These are phyloP conservation scores for Acanthoscelides obtectus DNA, from an alignment of 2,888 invertebrate genomes.

Conservation along the genomic window DNA sequence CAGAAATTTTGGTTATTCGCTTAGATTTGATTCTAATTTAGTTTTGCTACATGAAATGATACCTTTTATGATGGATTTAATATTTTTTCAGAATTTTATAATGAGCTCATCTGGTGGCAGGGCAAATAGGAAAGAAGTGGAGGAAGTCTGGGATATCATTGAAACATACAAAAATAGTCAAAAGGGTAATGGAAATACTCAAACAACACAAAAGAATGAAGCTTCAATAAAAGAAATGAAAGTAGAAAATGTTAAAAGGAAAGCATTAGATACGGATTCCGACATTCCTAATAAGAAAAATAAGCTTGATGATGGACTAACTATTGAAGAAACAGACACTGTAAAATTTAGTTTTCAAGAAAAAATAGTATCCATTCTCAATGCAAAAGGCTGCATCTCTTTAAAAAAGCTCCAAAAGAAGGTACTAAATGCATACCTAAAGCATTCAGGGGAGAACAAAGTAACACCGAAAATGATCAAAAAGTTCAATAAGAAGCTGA, in stretches of 20 bases:
- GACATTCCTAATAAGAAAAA: not conserved
- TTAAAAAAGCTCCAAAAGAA: constrained; percentile 73
- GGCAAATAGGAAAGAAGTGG: constrained; percentile 55
- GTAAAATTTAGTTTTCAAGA: constrained; percentile 29
- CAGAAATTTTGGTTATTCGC: too few relatives aligned
- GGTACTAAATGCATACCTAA: constrained; percentile 61
- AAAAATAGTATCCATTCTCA: constrained; percentile 36
- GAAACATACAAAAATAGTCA: constrained; percentile 38
- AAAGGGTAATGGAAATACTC: constrained; percentile 1
- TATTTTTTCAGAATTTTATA: constrained; percentile 61
- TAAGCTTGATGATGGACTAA: constrained; percentile 18
- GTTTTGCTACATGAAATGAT: too few relatives aligned
- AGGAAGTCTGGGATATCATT: constrained; percentile 61
- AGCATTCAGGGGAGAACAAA: constrained; percentile 45
- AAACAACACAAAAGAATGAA: not conserved
- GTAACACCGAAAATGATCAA: constrained; percentile 61
- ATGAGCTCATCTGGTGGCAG: constrained; percentile 57
- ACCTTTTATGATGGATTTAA: too few relatives aligned
- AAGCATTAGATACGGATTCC: not conserved
- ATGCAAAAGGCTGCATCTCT: constrained; percentile 58
- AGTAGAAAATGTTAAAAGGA: not conserved
- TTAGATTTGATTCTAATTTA: too few relatives aligned
- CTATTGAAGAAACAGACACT: not conserved
- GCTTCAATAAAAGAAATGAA: not conserved
- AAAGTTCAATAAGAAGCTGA: constrained; percentile 68